These are phyloP conservation scores for Mantis religiosa DNA, from an alignment of 2,888 invertebrate genomes.

Conservation along the genomic window DNA sequence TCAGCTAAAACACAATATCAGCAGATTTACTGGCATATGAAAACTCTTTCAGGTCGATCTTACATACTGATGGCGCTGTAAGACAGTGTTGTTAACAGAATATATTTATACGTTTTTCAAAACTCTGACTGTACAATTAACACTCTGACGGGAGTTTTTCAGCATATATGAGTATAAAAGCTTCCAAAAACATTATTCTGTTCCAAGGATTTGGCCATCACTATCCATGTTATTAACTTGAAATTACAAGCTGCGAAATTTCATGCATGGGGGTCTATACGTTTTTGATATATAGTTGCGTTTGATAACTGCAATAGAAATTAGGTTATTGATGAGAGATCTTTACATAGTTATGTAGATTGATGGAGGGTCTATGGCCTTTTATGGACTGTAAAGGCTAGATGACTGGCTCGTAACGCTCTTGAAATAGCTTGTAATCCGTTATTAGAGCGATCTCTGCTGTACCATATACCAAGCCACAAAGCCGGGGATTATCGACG, in stretches of 20 bases:
- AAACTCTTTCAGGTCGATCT: too few species aligned
- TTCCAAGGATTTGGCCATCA: too few species aligned
- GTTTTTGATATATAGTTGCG: background rate
- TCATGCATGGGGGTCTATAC: background rate
- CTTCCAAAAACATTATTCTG: too few species aligned
- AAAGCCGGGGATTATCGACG: background rate
- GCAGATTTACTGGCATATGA: too few species aligned
- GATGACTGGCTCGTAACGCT: background rate
- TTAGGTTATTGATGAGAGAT: background rate
- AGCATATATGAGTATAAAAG: too few species aligned
- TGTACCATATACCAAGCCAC: background rate
- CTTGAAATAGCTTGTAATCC: background rate
- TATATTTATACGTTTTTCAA: too few species aligned
- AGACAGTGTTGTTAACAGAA: too few species aligned
- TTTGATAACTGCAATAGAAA: background rate
- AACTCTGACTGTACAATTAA: too few species aligned
- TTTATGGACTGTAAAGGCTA: background rate
- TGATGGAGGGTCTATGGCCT: background rate
- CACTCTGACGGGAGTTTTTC: too few species aligned
- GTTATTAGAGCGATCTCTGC: background rate
- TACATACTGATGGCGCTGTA: too few species aligned
- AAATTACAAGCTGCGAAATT: background rate
- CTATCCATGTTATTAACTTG: too few species aligned
- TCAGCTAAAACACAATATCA: too few species aligned
- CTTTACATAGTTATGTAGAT: background rate